Percentiles rank a stretch among this genome's conserved stretches.
Conservation (phyloP, 2,113 vertebrate species). For the Hassar affinis region DNA sequence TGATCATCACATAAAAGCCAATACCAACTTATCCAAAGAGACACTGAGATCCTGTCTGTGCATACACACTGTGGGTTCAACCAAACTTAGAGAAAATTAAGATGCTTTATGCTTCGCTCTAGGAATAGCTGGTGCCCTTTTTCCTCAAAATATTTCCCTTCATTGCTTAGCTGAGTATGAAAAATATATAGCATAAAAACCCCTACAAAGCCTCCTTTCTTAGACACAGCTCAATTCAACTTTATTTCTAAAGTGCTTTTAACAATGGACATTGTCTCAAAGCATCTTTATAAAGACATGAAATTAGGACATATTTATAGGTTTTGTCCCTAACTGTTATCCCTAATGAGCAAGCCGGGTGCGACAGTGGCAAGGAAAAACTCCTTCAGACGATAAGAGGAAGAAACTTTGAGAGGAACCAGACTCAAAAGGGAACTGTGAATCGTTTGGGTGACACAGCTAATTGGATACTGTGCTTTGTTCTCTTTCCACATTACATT, state of each 20-base stretch:
- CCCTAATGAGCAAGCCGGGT: too few species aligned
- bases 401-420: too few species aligned
- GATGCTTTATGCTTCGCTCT: conserved; percentile 50
- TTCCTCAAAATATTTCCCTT: conserved; percentile 59
- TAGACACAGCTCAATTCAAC: conserved; percentile 65
- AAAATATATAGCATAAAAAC: conserved; percentile 57
- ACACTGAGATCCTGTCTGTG: conserved; percentile 13
- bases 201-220: conserved; percentile 53
- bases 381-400: too few species aligned
- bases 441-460: too few species aligned
- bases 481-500: conserved; percentile 50
- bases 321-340: too few species aligned
- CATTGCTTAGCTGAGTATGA: conserved; percentile 63
- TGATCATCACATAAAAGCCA: conserved; percentile 26
- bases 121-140: conserved; percentile 44
- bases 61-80: conserved; percentile 37
- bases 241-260: too few species aligned
- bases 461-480: conserved; percentile 65
- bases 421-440: too few species aligned
- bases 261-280: too few species aligned
- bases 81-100: conserved; percentile 45
- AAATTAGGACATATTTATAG: too few species aligned
- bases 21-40: conserved; percentile 15
- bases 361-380: too few species aligned
- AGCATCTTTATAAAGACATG: too few species aligned